phyloP scores from a whole-genome alignment of 2,888 invertebrate genomes.

The Chloroclystis v-ata region DNA sequence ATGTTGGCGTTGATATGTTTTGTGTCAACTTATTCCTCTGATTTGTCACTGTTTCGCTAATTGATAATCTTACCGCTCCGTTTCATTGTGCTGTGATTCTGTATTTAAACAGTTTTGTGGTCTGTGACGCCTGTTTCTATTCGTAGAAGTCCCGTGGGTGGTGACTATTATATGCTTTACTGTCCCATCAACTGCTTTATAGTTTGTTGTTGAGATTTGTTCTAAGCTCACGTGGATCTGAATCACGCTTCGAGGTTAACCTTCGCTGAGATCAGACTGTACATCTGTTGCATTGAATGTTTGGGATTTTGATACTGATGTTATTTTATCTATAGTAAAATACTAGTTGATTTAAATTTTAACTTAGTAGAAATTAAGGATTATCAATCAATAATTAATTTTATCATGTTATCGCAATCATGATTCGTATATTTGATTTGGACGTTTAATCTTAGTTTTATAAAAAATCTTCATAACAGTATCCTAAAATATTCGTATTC shows the following conservation, averaged over 20 bases:
- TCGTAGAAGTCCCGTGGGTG: slow-evolving; percentile 58
- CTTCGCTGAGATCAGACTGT: slow-evolving; percentile 17
- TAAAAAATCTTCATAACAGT: no score
- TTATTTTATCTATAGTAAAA: not conserved
- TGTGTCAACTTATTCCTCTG: slow-evolving; percentile 1
- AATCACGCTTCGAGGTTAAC: slow-evolving; percentile 18
- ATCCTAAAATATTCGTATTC: no score
- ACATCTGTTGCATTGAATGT: slow-evolving; percentile 19
- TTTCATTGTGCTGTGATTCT: slow-evolving; percentile 58
- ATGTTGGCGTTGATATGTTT: slow-evolving; percentile 14
- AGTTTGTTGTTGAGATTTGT: slow-evolving; percentile 37
- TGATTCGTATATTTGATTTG: no score
- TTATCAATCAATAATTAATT: no score
- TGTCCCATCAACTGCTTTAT: slow-evolving; percentile 53
- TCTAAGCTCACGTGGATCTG: slow-evolving; percentile 30
- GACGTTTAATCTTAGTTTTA: no score
- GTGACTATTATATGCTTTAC: slow-evolving; percentile 52
- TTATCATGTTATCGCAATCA: no score
- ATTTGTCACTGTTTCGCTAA: not conserved
- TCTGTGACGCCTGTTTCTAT: slow-evolving; percentile 59
- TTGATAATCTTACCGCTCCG: slow-evolving; percentile 23
- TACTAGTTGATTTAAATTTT: no score
- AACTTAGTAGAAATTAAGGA: no score
- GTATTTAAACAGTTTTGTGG: slow-evolving; percentile 50
- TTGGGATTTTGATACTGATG: not conserved